phyloP scores from a whole-genome alignment of 2,797 vertebrate species.

The Acipenser transmontanus region DNA sequence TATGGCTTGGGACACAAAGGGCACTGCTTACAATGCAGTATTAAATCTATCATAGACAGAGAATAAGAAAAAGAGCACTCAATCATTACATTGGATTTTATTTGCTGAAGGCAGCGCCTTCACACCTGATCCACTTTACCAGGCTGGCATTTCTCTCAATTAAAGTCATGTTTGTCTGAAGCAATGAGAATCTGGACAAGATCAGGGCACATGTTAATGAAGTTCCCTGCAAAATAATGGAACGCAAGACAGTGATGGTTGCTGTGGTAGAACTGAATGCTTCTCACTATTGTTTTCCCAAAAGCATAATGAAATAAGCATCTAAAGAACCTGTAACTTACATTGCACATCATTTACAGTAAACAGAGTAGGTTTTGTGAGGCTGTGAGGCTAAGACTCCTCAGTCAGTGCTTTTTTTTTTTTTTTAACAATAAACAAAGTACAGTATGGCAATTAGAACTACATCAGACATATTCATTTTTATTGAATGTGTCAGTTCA shows the following conservation, averaged over 20 bases:
- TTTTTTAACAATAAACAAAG: too few relatives aligned
- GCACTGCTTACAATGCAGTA: conserved; percentile 46
- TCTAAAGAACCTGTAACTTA: not conserved
- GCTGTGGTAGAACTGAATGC: conserved; percentile 28
- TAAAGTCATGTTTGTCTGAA: conserved; percentile 52
- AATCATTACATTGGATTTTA: conserved; percentile 48
- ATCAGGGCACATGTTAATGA: conserved; percentile 48
- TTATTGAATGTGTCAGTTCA: too few relatives aligned
- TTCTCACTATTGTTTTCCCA: conserved; percentile 14
- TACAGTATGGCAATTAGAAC: too few relatives aligned
- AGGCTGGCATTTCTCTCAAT: conserved; percentile 51
- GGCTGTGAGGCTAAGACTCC: not conserved
- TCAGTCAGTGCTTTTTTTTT: too few relatives aligned
- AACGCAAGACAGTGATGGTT: conserved; percentile 33
- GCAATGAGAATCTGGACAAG: conserved; percentile 45
- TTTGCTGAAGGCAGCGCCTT: conserved; percentile 49
- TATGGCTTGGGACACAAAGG: conserved; percentile 26
- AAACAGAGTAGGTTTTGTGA: not conserved
- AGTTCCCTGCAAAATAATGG: conserved; percentile 47
- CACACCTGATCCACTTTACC: conserved; percentile 51
- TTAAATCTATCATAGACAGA: conserved; percentile 43
- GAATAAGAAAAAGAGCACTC: conserved; percentile 40
- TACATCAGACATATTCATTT: too few relatives aligned
- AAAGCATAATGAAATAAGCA: conserved; percentile 9
- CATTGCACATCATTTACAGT: not conserved